Evolutionary conservation across 2,888 invertebrate species (phyloP).

Genomic region (Diachrysia chrysitis): DNA sequence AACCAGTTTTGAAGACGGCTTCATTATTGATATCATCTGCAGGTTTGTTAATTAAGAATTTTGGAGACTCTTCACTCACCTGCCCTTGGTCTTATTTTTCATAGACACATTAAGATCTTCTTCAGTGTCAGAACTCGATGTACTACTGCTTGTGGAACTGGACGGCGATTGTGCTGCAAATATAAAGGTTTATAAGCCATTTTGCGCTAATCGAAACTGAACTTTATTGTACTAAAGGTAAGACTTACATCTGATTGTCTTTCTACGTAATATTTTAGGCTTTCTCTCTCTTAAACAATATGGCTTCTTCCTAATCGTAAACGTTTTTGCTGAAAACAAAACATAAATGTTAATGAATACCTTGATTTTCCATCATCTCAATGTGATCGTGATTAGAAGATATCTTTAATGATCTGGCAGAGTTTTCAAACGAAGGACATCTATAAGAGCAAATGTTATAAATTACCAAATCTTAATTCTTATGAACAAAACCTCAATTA

Average conservation of each 20-base stretch:
- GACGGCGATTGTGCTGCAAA: conserved; percentile 84
- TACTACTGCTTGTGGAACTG: conserved; percentile 77
- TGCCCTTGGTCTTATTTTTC: conserved; percentile 87
- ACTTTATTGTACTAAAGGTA: neutral
- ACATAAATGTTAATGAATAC: neutral
- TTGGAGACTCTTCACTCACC: conserved; percentile 61
- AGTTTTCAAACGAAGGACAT: too few species aligned
- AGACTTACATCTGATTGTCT: conserved; percentile 85
- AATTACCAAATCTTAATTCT: too few species aligned
- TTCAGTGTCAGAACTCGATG: conserved; percentile 82
- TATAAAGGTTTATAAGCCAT: conserved; percentile 1
- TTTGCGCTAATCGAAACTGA: conserved; percentile 1
- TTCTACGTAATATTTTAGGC: conserved; percentile 85
- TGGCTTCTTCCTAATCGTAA: conserved; percentile 86
- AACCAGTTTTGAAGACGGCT: neutral
- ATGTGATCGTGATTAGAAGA: too few species aligned
- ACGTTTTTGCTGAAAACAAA: conserved; percentile 81
- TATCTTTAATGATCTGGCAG: too few species aligned
- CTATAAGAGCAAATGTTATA: too few species aligned
- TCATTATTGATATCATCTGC: neutral
- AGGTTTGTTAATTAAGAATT: neutral
- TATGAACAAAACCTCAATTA: too few species aligned
- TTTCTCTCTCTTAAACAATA: conserved; percentile 86
- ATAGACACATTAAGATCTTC: conserved; percentile 88
- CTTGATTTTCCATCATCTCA: neutral